Base-by-base conservation (phyloP, 1,140 invertebrate species). In the Cotesia glomerata region DNA sequence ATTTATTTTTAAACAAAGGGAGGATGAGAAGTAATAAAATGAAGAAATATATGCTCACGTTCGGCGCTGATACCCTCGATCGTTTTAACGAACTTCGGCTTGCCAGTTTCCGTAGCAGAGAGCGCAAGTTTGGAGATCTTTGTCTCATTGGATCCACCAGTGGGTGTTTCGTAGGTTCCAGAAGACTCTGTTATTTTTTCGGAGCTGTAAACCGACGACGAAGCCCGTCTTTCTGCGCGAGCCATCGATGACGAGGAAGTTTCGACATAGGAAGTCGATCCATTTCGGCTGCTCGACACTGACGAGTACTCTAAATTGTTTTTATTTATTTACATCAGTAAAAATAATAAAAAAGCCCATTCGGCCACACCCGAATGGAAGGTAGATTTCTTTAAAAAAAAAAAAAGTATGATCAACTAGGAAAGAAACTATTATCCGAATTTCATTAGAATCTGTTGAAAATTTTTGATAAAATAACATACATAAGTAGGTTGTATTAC, bases 41-140 rank as follows among this genome's bases (percentile, higher is more conserved):
- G 14, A 45, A 52, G 0, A 62, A 54, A 62, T 18, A 34, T 36
- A 51, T 78, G 91, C 94, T 94, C 90, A 95, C 94, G 92, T 90
- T 94, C 92, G 72, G 93, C 90, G 79, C 89, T 92, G 69, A 90
- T 89, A 75, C 93, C 93, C 84, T 92, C 90, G 64, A 95, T 88
- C 9, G 93, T 93, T 82, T 92, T 92, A 9, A 89, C 85, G 78
- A 95, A 93, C 26, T 89, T 85, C 0, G 93, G 93, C 79, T 88
- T 91, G 59, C 90, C 90, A 74, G 88, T 87, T 49, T 86, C 81
- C 18, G 82, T 87, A 74, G 76, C 84, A 81, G 69, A 83, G 63
- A 82, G 80, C 14, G 80, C 78, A 13, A 85, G 59, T 70, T 72
- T 80, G 0, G 77, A 75, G n/a, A 77, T 74, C 59, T 51, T 81